These are phyloP conservation scores for Ophiodon elongatus DNA, from an alignment of 2,113 vertebrate species.

Conservation along the genomic window DNA sequence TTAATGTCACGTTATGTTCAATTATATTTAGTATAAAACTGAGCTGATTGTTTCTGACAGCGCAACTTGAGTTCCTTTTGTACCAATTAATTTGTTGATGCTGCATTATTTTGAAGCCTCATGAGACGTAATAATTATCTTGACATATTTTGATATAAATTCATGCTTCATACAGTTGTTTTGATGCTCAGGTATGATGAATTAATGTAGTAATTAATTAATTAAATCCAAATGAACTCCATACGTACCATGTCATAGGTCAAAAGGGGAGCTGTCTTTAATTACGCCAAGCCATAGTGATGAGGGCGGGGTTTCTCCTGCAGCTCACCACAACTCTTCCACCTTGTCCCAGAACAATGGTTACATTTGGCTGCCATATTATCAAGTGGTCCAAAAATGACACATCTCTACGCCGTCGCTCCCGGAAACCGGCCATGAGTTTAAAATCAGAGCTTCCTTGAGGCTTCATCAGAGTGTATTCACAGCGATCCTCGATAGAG, in stretches of 20 bases:
- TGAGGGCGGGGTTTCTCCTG: not conserved
- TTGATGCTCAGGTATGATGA: too few species aligned
- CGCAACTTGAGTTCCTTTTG: too few species aligned
- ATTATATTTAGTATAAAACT: too few species aligned
- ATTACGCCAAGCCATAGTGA: not conserved
- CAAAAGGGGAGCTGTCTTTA: not conserved
- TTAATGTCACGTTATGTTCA: too few species aligned
- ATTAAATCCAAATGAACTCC: not conserved
- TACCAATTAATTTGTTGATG: too few species aligned
- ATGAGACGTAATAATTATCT: too few species aligned
- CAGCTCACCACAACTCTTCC: not conserved
- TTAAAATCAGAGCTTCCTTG: fast-evolving
- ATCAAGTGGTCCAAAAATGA: not conserved
- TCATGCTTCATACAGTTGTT: too few species aligned
- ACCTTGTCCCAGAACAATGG: not conserved
- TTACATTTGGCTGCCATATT: fast-evolving
- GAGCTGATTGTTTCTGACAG: too few species aligned
- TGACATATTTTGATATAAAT: too few species aligned
- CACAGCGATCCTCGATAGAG: not conserved
- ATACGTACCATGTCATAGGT: not conserved
- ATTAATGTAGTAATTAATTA: too few species aligned
- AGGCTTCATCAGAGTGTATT: not conserved
- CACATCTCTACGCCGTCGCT: not conserved
- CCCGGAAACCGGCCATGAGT: not conserved
- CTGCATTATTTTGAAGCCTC: too few species aligned